Evolutionary conservation across 2,113 vertebrate genomes (phyloP).

Genomic region (Psittacula cyanocephala): DNA sequence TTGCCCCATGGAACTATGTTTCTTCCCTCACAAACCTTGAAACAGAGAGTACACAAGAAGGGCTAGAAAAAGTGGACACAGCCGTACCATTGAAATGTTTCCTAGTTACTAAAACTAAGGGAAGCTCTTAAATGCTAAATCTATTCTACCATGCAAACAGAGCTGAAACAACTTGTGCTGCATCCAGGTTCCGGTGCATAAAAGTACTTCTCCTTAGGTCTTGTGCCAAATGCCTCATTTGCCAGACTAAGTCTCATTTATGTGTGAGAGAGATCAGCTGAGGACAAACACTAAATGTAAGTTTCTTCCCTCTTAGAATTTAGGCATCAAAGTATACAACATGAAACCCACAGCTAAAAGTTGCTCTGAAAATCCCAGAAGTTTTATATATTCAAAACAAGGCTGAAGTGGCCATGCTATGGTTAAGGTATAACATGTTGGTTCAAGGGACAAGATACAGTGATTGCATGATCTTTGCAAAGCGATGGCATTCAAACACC

Average conservation of each 20-base stretch:
- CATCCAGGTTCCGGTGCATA: conserved; percentile 48
- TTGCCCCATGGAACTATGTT: background rate
- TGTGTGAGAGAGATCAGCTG: conserved; percentile 39
- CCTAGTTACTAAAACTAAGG: conserved; percentile 57
- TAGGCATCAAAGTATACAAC: background rate
- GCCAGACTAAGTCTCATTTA: conserved; percentile 44
- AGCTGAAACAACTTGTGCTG: conserved; percentile 64
- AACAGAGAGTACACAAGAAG: conserved; percentile 3
- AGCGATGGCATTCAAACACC: background rate
- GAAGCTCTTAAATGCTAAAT: conserved; percentile 46
- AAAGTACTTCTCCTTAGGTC: conserved; percentile 57
- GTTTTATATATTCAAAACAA: background rate
- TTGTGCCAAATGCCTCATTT: conserved; percentile 55
- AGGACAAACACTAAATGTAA: conserved; percentile 40
- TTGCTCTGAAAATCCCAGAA: background rate
- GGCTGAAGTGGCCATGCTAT: background rate
- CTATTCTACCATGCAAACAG: conserved; percentile 53
- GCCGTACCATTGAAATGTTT: conserved; percentile 42
- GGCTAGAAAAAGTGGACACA: conserved; percentile 1
- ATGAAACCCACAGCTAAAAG: background rate
- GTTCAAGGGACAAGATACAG: background rate
- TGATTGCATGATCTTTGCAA: background rate
- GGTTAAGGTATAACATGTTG: background rate
- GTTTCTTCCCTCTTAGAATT: background rate
- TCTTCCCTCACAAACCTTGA: conserved; percentile 11